Percentiles rank a stretch among this genome's conserved stretches.
Conservation (phyloP, 2,888 invertebrate species). For the Dolichopus griseipennis region DNA sequence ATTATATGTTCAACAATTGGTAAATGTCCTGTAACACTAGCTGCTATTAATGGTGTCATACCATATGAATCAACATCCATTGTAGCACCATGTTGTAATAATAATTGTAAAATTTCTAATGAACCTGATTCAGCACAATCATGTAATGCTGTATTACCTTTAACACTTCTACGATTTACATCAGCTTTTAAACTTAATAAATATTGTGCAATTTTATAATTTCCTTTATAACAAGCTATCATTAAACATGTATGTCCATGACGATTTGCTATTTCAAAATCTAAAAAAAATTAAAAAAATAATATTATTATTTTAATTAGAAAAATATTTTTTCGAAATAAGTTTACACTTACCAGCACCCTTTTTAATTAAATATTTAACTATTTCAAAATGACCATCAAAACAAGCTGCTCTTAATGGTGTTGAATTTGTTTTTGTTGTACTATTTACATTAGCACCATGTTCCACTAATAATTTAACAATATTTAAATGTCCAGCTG, state of each 20-base stretch:
- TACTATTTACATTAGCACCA: conserved; percentile 88
- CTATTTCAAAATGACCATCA: conserved; percentile 92
- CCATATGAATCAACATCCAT: conserved; percentile 94
- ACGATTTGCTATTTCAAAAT: conserved; percentile 91
- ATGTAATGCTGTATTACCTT: conserved; percentile 89
- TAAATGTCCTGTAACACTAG: conserved; percentile 85
- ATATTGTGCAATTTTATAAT: conserved; percentile 82
- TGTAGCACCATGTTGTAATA: conserved; percentile 76
- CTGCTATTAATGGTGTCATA: conserved; percentile 92
- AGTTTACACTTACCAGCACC: conserved; percentile 62
- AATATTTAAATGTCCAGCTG: conserved; percentile 83
- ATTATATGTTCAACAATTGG: conserved; percentile 90
- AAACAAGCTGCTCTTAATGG: conserved; percentile 93
- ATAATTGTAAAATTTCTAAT: conserved; percentile 79
- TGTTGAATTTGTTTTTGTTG: conserved; percentile 89
- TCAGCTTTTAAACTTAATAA: conserved; percentile 78
- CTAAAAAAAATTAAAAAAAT: conserved; percentile 43
- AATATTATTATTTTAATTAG: not conserved
- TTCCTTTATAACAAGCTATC: conserved; percentile 96
- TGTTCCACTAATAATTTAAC: conserved; percentile 75
- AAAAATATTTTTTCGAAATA: not conserved
- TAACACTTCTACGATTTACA: conserved; percentile 86
- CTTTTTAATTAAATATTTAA: conserved; percentile 81
- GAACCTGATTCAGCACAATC: conserved; percentile 96
- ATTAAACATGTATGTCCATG: conserved; percentile 95